phyloP scores from a whole-genome alignment of 1,140 invertebrate species.

The Sipha flava region DNA sequence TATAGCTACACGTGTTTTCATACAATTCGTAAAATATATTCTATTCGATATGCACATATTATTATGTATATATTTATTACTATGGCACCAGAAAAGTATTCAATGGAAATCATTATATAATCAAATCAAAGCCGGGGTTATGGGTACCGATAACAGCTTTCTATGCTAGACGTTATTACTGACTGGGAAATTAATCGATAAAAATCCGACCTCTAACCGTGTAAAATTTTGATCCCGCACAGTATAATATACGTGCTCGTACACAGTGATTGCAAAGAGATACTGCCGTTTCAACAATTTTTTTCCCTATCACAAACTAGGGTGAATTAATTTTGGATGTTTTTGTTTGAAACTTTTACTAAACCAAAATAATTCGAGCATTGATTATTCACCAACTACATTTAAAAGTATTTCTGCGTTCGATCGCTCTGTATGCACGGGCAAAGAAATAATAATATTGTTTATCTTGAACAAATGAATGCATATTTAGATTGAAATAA shows the following conservation, averaged over 20 bases:
- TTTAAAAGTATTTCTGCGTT: no score
- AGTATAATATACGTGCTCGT: neutral
- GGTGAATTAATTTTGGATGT: no score
- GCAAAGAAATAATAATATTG: neutral
- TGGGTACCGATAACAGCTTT: neutral
- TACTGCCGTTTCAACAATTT: no score
- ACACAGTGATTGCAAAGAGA: neutral
- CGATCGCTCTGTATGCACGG: neutral
- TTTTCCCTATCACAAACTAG: no score
- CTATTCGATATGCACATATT: neutral
- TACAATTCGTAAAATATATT: no score
- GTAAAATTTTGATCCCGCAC: neutral
- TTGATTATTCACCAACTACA: no score
- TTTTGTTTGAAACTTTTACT: no score
- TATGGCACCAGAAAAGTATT: neutral
- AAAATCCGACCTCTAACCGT: slow-evolving; percentile 4
- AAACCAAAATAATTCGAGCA: no score
- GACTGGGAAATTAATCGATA: neutral
- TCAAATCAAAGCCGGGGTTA: neutral
- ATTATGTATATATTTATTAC: neutral
- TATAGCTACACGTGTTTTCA: no score
- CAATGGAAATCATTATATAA: neutral
- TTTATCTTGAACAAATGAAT: neutral
- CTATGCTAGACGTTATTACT: neutral
- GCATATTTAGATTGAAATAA: neutral